Evolutionary conservation across 2,888 invertebrate species (phyloP), one percentile per base, ranked within the genome.

Genomic region (Lochmaea crataegi): DNA sequence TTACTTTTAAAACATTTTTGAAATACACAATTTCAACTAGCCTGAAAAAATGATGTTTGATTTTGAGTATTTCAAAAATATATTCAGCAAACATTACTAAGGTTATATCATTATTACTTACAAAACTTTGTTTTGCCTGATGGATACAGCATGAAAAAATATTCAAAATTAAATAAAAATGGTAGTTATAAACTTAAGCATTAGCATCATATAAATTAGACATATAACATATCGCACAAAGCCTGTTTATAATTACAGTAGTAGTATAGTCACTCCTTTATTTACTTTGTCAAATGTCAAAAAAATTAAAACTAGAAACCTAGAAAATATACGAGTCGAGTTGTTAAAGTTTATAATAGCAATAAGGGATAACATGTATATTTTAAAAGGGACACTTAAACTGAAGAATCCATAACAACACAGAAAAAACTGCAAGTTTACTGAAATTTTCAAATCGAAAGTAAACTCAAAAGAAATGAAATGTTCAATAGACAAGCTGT

Each of bases 41-140:
- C 0, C 12, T 12, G 12, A 53, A 18, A 53, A 51, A 51, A 51
- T 2, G 6, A 2, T 2, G n/a, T 48, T 48, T 48, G 48, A 48
- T 32, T 32, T 32, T 32, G 32, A 32, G 18, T 53, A 16, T 53
- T 53, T 16, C 53, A 53, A 53, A 53, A 53, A 53, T 53, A 53
- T 16, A 18, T 32, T 12, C 26, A 58, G 32, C n/a, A 32, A 58
- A 58, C 32, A 12, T 41, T 68, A 41, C 14, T 58, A 48, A 70
- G 16, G 38, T 42, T 63, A 65, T 56, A 42, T 26, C n/a, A 63
- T 74, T 32, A 32, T 80, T 83, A 83, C 83, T 83, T 83, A 83
- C 83, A 80, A 83, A 75, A 71, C 78, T 79, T 63, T 79, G 79
- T 77, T 82, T 83, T 53, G 82, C 82, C 82, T 82, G 82, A 75